These are phyloP conservation scores for Equus przewalskii DNA, from an alignment of 2,113 vertebrate genomes.

Conservation along the genomic window DNA sequence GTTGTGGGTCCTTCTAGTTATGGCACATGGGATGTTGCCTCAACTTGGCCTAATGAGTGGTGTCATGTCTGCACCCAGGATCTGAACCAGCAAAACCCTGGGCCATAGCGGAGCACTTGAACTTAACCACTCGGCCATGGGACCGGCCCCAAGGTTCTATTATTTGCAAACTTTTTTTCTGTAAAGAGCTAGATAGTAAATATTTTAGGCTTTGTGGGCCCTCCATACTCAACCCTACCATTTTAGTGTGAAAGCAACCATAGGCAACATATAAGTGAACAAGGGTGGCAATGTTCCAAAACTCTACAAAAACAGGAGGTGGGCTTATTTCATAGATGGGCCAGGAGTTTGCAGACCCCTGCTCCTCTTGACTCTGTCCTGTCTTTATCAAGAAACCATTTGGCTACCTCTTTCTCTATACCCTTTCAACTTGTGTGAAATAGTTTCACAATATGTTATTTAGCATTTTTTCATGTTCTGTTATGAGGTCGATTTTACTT, in stretches of 20 bases:
- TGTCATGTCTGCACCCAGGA: no score
- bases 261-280: neutral
- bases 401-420: neutral
- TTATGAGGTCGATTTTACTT: neutral
- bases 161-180: neutral
- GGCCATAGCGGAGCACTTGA: no score
- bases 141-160: neutral
- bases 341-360: neutral
- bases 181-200: neutral
- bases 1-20: no score
- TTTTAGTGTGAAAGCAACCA: neutral
- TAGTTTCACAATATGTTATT: neutral
- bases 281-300: neutral
- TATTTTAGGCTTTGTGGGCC: neutral
- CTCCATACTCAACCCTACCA: neutral
- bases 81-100: no score
- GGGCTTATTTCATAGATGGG: neutral
- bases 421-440: neutral
- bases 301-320: no score
- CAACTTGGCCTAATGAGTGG: no score
- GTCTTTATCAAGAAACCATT: neutral
- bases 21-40: no score
- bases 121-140: no score
- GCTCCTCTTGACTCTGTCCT: neutral
- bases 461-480: neutral